Percentiles rank a stretch among this genome's conserved stretches.
Conservation (phyloP, 2,797 vertebrate species). For the Leucoraja ocellata region DNA sequence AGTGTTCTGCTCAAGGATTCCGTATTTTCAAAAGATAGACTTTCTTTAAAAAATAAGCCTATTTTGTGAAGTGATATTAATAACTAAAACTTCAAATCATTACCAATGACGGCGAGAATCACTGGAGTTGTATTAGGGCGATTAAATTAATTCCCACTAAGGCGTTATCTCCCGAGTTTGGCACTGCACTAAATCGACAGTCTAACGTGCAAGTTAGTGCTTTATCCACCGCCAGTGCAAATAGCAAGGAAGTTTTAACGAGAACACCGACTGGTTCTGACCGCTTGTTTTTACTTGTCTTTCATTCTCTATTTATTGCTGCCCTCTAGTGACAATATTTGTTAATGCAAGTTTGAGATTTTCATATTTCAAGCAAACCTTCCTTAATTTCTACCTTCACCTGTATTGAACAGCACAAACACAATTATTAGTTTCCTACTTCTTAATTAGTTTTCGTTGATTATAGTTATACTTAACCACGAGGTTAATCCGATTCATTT, state of each 20-base stretch:
- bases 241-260: background rate
- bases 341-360: background rate
- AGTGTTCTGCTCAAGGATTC: background rate
- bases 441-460: background rate
- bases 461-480: background rate
- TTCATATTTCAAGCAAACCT: background rate
- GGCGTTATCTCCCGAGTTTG: background rate
- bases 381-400: background rate
- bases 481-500: background rate
- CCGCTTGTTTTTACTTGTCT: background rate
- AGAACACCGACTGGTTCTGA: background rate
- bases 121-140: background rate
- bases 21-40: background rate
- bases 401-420: background rate
- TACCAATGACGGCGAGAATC: background rate
- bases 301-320: slow-evolving; percentile 24
- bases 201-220: background rate
- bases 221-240: background rate
- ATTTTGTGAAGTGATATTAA: background rate
- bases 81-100: background rate
- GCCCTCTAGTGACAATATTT: slow-evolving; percentile 10
- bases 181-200: background rate
- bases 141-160: background rate
- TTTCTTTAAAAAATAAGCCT: background rate
- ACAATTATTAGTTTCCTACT: too few species aligned